Conservation (phyloP, 1,140 invertebrate species). For the Heterodera carotae region DNA sequence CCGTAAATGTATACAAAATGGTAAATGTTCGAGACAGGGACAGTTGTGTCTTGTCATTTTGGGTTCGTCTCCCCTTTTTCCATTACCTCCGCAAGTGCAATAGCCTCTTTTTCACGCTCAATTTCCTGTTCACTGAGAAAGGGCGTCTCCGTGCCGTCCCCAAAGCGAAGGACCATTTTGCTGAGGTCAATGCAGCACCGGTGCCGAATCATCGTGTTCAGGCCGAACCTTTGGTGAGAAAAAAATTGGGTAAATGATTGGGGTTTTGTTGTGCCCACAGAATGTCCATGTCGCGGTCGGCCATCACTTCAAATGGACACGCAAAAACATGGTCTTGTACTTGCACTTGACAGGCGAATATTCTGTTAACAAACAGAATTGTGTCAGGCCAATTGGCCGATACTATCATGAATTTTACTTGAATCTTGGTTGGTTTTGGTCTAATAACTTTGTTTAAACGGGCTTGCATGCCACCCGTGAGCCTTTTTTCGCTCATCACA, state of each 20-base stretch:
- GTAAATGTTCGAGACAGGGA: too few relatives aligned
- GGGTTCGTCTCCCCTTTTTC: background rate
- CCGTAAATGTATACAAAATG: too few relatives aligned
- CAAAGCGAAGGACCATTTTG: constrained; percentile 83
- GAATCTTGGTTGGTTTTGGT: too few relatives aligned
- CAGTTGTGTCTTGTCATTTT: too few relatives aligned
- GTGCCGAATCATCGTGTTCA: constrained; percentile 95
- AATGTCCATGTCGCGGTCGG: constrained; percentile 98
- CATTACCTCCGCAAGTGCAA: background rate
- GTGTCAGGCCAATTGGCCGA: too few relatives aligned
- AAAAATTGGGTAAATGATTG: background rate
- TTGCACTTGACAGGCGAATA: constrained; percentile 76
- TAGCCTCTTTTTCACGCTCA: constrained; percentile 33
- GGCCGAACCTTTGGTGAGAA: constrained; percentile 69
- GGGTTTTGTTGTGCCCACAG: constrained; percentile 66
- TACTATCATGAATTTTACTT: too few relatives aligned
- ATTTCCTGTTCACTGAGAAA: constrained; percentile 84
- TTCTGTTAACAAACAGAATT: constrained; percentile 52
- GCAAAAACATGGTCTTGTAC: constrained; percentile 82
- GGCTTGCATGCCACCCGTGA: too few relatives aligned
- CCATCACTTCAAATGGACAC: constrained; percentile 95
- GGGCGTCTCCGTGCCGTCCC: constrained; percentile 86
- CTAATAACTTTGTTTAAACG: too few relatives aligned
- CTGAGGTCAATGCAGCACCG: constrained; percentile 89
- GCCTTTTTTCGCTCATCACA: too few relatives aligned